Percentiles rank a stretch among this genome's conserved stretches.
Conservation (phyloP, 2,113 vertebrate species). For the Nannospalax galili region DNA sequence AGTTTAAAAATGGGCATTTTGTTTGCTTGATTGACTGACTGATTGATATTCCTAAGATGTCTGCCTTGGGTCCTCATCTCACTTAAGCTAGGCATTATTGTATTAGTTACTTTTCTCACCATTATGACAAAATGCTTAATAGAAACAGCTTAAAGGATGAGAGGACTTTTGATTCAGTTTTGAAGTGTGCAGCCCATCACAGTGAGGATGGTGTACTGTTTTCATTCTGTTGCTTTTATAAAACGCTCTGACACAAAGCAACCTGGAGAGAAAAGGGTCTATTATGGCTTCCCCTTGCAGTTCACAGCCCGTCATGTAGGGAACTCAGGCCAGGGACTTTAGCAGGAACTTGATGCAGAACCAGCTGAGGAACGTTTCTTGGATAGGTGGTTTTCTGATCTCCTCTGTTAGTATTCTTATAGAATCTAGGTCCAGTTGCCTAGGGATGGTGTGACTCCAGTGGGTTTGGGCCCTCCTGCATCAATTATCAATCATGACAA, state of each 20-base stretch:
- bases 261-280: neutral
- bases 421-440: neutral
- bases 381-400: too few relatives aligned
- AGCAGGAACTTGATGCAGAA: neutral
- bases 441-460: neutral
- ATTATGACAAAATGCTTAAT: neutral
- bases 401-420: neutral
- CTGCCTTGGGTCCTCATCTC: neutral
- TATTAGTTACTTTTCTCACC: neutral
- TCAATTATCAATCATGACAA: neutral
- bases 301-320: neutral
- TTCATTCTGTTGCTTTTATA: neutral
- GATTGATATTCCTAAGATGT: neutral
- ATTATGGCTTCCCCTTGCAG: neutral
- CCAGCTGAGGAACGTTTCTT: neutral
- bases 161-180: neutral
- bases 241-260: neutral
- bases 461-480: neutral
- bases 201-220: neutral
- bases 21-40: too few relatives aligned
- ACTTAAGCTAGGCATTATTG: neutral
- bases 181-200: neutral
- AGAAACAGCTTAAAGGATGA: neutral
- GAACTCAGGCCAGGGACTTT: neutral
- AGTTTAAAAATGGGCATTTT: neutral